phyloP scores from a whole-genome alignment of 2,888 invertebrate species.

The Eudasyphora cyanicolor region DNA sequence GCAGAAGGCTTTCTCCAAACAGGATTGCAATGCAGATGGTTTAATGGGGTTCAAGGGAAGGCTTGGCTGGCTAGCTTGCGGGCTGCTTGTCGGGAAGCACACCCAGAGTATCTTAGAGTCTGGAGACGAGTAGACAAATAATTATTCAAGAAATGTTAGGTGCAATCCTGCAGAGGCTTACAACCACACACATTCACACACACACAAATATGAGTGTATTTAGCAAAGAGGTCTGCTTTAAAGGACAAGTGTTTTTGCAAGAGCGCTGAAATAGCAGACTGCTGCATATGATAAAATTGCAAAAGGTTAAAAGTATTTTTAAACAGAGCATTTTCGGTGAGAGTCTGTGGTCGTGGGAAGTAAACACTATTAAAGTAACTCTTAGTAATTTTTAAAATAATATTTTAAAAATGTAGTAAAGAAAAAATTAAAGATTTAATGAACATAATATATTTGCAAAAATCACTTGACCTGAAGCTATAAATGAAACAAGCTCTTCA shows the following conservation, averaged over 20 bases:
- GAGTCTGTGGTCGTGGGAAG: too few relatives aligned
- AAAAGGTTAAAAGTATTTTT: slow-evolving; percentile 36
- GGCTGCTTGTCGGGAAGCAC: neutral
- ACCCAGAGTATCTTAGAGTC: neutral
- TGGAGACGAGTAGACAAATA: slow-evolving; percentile 30
- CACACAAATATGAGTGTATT: neutral
- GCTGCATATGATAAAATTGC: slow-evolving; percentile 8
- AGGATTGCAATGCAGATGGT: slow-evolving; percentile 32
- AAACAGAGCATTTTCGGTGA: slow-evolving; percentile 43
- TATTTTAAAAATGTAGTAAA: too few relatives aligned
- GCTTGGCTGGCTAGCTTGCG: neutral
- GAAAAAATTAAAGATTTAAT: too few relatives aligned
- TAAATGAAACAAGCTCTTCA: too few relatives aligned
- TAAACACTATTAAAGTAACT: too few relatives aligned
- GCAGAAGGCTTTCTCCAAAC: neutral
- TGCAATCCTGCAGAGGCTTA: slow-evolving; percentile 8
- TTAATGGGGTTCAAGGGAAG: slow-evolving; percentile 11
- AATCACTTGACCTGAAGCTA: too few relatives aligned
- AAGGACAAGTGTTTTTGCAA: neutral
- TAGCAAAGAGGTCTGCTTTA: neutral
- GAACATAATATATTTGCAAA: too few relatives aligned
- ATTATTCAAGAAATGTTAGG: slow-evolving; percentile 45
- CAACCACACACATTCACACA: neutral
- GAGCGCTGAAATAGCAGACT: neutral
- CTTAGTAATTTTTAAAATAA: too few relatives aligned